Percentiles rank a stretch among this genome's conserved stretches.
These are phyloP conservation scores for Drosophila pandora DNA, from an alignment of 1,140 invertebrate genomes.

Conservation along the genomic window DNA sequence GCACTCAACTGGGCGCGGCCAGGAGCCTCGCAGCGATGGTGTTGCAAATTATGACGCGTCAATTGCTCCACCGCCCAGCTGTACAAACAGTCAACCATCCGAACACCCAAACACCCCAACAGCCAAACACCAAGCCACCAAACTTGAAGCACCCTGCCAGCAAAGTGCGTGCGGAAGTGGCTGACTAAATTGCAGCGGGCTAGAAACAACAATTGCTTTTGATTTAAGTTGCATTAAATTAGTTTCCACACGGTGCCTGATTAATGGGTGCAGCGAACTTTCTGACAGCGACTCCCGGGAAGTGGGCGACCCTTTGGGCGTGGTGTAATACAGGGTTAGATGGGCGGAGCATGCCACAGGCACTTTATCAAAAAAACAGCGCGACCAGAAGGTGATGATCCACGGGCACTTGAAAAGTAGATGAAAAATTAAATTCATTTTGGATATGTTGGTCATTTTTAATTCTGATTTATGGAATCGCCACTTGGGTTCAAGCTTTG, in stretches of 20 bases:
- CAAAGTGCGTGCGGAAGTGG: conserved; percentile 51
- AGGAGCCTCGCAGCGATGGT: conserved; percentile 17
- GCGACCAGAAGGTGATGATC: conserved; percentile 32
- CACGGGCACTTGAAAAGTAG: conserved; percentile 33
- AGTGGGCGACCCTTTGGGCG: conserved; percentile 4
- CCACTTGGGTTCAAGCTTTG: conserved; percentile 24
- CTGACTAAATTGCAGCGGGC: conserved; percentile 65
- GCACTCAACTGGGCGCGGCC: conserved; percentile 47
- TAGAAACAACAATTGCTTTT: conserved; percentile 58
- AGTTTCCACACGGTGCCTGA: conserved; percentile 49
- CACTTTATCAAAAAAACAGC: conserved; percentile 31
- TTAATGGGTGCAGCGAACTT: conserved; percentile 53
- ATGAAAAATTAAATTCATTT: conserved; percentile 3
- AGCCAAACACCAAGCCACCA: background rate
- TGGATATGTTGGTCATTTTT: conserved; percentile 5
- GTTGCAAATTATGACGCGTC: conserved; percentile 67
- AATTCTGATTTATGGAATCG: conserved; percentile 19
- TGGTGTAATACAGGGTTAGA: conserved; percentile 1
- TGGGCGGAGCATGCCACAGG: conserved; percentile 10
- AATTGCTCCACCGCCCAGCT: conserved; percentile 16
- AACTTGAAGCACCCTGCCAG: background rate
- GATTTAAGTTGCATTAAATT: conserved; percentile 71
- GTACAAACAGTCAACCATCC: background rate
- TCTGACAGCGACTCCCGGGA: conserved; percentile 28
- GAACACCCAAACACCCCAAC: background rate